These are phyloP conservation scores for Lithosia quadra DNA, from an alignment of 2,888 invertebrate species.

Conservation along the genomic window DNA sequence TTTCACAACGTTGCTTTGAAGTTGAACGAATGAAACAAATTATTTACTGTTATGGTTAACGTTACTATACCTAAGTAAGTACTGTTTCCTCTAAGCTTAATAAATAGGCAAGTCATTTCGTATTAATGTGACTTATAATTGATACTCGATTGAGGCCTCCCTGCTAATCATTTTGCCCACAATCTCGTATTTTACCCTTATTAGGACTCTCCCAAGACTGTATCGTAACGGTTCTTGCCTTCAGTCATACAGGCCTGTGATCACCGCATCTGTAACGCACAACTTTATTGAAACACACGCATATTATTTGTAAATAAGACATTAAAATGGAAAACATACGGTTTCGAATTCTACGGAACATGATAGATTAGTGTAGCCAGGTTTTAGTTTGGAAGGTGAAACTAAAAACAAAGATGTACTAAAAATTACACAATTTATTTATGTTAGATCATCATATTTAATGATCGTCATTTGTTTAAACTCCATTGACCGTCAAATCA, in stretches of 20 bases:
- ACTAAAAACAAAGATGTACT: too few species aligned
- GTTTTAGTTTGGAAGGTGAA: not conserved
- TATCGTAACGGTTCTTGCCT: conserved; percentile 13
- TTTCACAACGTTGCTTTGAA: too few species aligned
- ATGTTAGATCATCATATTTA: too few species aligned
- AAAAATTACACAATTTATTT: too few species aligned
- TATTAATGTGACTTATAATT: not conserved
- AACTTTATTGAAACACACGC: conserved; percentile 48
- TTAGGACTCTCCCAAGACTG: conserved; percentile 5
- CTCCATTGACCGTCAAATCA: too few species aligned
- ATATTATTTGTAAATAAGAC: conserved; percentile 61
- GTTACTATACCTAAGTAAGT: not conserved
- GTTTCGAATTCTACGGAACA: conserved; percentile 1
- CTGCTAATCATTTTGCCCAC: not conserved
- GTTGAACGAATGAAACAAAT: too few species aligned
- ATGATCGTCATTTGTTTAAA: too few species aligned
- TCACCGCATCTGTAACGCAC: conserved; percentile 62
- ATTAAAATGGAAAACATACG: conserved; percentile 47
- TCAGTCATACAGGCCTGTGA: conserved; percentile 32
- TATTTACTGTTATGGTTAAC: not conserved
- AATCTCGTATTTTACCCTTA: conserved; percentile 12
- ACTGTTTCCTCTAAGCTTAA: not conserved
- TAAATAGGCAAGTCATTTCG: not conserved
- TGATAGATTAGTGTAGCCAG: too few species aligned
- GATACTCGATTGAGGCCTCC: not conserved